These are phyloP conservation scores for Ammodytes dubius DNA, from an alignment of 2,113 vertebrate genomes.

Conservation along the genomic window DNA sequence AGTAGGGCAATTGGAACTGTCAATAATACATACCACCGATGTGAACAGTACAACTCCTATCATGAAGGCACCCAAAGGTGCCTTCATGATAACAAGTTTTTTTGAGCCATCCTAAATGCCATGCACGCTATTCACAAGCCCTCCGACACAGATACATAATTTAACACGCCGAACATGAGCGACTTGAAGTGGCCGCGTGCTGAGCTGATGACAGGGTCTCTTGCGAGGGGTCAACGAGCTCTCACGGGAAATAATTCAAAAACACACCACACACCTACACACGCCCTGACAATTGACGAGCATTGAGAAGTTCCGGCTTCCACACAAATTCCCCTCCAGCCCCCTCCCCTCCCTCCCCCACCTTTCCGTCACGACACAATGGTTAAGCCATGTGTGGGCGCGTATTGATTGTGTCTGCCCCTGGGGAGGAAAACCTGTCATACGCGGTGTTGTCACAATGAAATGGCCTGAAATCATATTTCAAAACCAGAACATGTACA, in stretches of 20 bases:
- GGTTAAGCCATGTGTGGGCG: slow-evolving; percentile 2
- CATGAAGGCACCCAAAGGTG: background rate
- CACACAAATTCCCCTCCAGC: background rate
- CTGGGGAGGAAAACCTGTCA: slow-evolving; percentile 8
- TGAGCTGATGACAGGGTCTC: slow-evolving; percentile 50
- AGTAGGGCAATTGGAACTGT: background rate
- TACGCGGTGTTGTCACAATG: slow-evolving; percentile 4
- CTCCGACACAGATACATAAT: slow-evolving; percentile 31
- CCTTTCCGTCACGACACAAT: slow-evolving; percentile 1
- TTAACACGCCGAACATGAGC: slow-evolving; percentile 50
- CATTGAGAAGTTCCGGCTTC: background rate
- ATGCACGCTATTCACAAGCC: background rate
- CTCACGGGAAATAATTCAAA: slow-evolving; percentile 32
- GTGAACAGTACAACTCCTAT: background rate
- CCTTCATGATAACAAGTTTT: background rate
- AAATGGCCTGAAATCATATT: slow-evolving; percentile 1
- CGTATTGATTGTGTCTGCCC: background rate
- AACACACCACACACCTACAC: background rate
- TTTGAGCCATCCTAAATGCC: background rate
- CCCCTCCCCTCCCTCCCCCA: background rate
- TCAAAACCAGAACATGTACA: slow-evolving; percentile 19
- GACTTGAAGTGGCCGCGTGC: slow-evolving; percentile 45
- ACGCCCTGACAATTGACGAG: background rate
- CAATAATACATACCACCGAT: background rate
- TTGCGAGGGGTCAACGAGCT: slow-evolving; percentile 38